phyloP scores from a whole-genome alignment of 2,797 vertebrate species.

The Hydrocynus forskahlii region DNA sequence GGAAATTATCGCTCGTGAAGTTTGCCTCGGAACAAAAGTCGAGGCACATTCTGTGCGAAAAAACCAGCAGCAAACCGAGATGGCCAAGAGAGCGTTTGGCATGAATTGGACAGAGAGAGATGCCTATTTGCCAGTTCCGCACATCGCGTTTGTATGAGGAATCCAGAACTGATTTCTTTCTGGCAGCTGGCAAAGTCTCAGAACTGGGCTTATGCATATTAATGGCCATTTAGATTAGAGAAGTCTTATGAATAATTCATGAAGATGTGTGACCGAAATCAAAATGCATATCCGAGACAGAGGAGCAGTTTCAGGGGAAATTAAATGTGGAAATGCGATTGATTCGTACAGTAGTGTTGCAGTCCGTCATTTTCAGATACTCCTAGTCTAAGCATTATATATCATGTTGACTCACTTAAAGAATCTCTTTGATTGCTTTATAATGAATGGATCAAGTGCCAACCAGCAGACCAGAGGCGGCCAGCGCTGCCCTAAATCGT shows the following conservation, averaged over 20 bases:
- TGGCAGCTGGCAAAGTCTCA: constrained; percentile 60
- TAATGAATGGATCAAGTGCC: constrained; percentile 52
- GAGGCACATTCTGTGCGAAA: not conserved
- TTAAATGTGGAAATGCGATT: constrained; percentile 26
- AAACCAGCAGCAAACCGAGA: not conserved
- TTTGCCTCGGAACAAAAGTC: constrained; percentile 30
- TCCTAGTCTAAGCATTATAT: constrained; percentile 29
- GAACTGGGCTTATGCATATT: constrained; percentile 61
- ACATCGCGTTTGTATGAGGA: constrained; percentile 28
- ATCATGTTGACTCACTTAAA: constrained; percentile 39
- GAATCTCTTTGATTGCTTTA: constrained; percentile 49
- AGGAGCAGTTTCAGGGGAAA: constrained; percentile 8
- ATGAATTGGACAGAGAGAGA: not conserved
- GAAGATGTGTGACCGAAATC: constrained; percentile 49
- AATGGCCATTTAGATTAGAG: constrained; percentile 57
- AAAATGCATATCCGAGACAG: constrained; percentile 50
- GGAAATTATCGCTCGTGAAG: constrained; percentile 22
- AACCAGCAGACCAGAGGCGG: constrained; percentile 27
- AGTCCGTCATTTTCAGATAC: constrained; percentile 41
- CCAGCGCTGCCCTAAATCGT: constrained; percentile 48
- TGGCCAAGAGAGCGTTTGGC: not conserved
- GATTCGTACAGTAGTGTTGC: constrained; percentile 51
- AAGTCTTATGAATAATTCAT: constrained; percentile 52
- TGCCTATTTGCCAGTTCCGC: constrained; percentile 8
- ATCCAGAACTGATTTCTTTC: constrained; percentile 58